Evolutionary conservation across 1,140 invertebrate genomes (phyloP), one percentile per base, ranked within the genome.

Genomic region (Orussus abietinus): DNA sequence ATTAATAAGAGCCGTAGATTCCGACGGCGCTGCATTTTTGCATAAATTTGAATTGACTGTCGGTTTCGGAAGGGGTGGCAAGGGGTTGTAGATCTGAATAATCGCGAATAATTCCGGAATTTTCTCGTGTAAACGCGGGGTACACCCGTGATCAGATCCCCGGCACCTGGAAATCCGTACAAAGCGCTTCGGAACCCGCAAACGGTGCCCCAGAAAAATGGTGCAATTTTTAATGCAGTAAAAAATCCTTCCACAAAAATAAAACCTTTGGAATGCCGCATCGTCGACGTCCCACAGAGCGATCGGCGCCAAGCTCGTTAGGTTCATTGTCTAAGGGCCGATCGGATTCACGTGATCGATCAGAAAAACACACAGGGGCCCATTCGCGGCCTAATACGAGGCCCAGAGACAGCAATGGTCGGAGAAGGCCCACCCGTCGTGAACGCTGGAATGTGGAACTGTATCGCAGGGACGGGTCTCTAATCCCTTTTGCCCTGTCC

Each of bases 331-430:
- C 46, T 40, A 34, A 42, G 45, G 46, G 44, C 51, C 60, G 60
- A 71, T 69, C 62, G 68, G 64, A 63, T 64, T 71, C 64, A 61
- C 66, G 59, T 64, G 70, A 73, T 73, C 68, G 71, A 73, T 73
- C 70, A 71, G 57, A 65, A 67, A 72, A 66, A 71, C 60, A 65
- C 47, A 72, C 63, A 64, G 57, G 55, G 55, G 54, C 66, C 71
- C 66, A 63, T 68, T 69, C 63, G 51, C 57, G 61, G 51, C 51
- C 62, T 67, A 65, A 68, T 63, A 62, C 49, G 1, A 22, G 13
- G 54, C 47, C 56, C 47, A 50, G 51, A 56, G 56, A 58, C 51
- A 47, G 50, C 57, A 53, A 56, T 55, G 57, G 51, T 42, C 53
- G 51, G 60, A 53, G 52, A 55, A 53, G 50, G 61, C 47, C 70